Percentiles rank a stretch among this genome's conserved stretches.
These are phyloP conservation scores for Eupithecia insigniata DNA, from an alignment of 2,888 invertebrate species.

Conservation along the genomic window DNA sequence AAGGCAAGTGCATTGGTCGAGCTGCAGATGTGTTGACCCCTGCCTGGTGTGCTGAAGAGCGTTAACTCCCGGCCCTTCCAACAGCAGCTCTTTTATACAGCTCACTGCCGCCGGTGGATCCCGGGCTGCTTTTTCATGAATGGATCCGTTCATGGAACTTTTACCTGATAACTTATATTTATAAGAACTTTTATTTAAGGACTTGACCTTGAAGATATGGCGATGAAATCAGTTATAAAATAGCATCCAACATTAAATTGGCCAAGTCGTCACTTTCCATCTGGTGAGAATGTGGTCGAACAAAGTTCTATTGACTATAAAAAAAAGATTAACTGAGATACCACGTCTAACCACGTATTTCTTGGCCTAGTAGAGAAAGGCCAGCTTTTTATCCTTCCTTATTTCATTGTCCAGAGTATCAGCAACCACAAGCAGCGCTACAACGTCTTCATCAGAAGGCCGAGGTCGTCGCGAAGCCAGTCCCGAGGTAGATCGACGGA, in stretches of 20 bases:
- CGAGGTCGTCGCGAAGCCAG: slow-evolving; percentile 81
- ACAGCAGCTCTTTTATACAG: not conserved
- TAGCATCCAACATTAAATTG: not conserved
- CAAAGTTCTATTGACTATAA: too few species aligned
- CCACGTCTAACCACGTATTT: too few species aligned
- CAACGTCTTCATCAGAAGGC: slow-evolving; percentile 86
- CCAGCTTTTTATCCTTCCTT: not conserved
- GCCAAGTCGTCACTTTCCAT: not conserved
- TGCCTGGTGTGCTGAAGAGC: not conserved
- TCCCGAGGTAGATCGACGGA: slow-evolving; percentile 71
- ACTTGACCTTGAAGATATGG: not conserved
- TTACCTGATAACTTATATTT: not conserved
- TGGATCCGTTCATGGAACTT: not conserved
- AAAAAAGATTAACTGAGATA: too few species aligned
- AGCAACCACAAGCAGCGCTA: slow-evolving; percentile 82
- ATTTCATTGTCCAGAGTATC: slow-evolving; percentile 52
- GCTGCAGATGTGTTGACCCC: not conserved
- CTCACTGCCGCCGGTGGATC: not conserved
- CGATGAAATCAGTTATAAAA: not conserved
- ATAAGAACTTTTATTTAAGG: too few species aligned
- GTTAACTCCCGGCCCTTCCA: not conserved
- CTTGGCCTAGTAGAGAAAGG: not conserved
- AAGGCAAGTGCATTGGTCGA: not conserved
- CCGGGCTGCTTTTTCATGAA: too few species aligned
- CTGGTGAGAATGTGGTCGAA: too few species aligned